Evolutionary conservation across 2,797 vertebrate genomes (phyloP).

Genomic region (Parotocinclus haroldoi): DNA sequence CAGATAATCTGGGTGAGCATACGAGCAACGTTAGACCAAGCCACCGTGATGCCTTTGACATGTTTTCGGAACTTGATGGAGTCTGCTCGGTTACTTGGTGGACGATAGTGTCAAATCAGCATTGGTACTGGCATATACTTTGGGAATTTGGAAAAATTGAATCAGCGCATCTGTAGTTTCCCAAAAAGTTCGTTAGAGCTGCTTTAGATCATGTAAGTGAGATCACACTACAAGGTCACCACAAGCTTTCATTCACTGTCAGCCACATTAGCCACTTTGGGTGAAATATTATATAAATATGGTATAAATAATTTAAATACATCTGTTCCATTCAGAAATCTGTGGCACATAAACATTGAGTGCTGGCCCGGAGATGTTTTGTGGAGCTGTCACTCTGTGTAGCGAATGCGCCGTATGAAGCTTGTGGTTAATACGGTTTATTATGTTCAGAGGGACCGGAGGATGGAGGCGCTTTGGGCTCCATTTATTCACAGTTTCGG

Average conservation of each 20-base stretch:
- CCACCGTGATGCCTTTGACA: too few relatives aligned
- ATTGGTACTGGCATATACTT: too few relatives aligned
- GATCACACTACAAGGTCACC: too few relatives aligned
- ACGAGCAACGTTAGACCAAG: too few relatives aligned
- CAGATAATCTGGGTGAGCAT: too few relatives aligned
- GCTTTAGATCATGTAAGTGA: too few relatives aligned
- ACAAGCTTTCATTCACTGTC: constrained; percentile 2
- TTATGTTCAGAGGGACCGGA: constrained; percentile 29
- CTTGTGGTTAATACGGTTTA: constrained; percentile 32
- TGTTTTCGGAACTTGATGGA: too few relatives aligned
- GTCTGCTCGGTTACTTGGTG: too few relatives aligned
- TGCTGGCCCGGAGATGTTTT: constrained; percentile 17
- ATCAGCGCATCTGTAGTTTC: too few relatives aligned
- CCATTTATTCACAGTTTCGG: constrained; percentile 44
- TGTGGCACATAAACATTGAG: constrained; percentile 2
- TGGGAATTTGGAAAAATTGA: too few relatives aligned
- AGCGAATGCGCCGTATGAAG: constrained; percentile 9
- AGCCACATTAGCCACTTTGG: not conserved
- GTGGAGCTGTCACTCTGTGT: constrained; percentile 19
- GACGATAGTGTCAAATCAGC: too few relatives aligned
- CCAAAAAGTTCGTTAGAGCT: too few relatives aligned
- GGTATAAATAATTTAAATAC: constrained; percentile 6
- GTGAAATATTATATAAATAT: constrained; percentile 8
- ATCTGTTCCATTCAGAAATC: constrained; percentile 19
- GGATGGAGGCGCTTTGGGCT: constrained; percentile 34